Evolutionary conservation across 2,888 invertebrate species (phyloP).

Genomic region (Mesoligia furuncula): DNA sequence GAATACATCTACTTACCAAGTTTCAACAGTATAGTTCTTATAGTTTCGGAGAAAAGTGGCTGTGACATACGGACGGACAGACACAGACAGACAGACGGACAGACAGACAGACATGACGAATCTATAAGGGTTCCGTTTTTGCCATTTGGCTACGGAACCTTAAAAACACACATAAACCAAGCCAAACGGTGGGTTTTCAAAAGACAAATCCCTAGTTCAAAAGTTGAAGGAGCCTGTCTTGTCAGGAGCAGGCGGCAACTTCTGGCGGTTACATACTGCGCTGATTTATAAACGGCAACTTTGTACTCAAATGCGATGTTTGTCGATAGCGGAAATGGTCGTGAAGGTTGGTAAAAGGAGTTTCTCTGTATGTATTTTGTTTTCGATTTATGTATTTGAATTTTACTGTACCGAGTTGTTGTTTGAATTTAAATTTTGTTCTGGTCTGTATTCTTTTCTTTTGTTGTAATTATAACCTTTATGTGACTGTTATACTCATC

Average conservation of each 20-base stretch:
- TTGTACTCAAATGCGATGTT: conserved; percentile 50
- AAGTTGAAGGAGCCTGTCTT: conserved; percentile 60
- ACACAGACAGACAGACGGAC: too few relatives aligned
- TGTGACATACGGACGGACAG: too few relatives aligned
- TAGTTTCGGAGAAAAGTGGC: too few relatives aligned
- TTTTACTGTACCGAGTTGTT: not conserved
- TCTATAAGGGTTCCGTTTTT: too few relatives aligned
- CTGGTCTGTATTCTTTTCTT: not conserved
- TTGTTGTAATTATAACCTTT: not conserved
- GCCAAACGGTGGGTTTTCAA: conserved; percentile 44
- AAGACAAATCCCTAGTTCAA: conserved; percentile 61
- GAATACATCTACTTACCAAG: too few relatives aligned
- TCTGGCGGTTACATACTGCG: conserved; percentile 55
- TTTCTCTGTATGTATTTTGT: conserved; percentile 25
- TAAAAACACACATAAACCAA: conserved; percentile 42
- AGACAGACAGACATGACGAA: too few relatives aligned
- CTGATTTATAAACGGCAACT: conserved; percentile 59
- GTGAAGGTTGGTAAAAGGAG: conserved; percentile 13
- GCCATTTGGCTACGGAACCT: too few relatives aligned
- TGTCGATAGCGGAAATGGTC: conserved; percentile 40
- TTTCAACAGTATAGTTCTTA: too few relatives aligned
- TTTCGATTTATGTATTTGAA: conserved; percentile 9
- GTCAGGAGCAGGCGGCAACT: conserved; percentile 55
- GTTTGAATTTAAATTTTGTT: not conserved
- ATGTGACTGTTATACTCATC: not conserved